Percentiles rank a stretch among this genome's conserved stretches.
These are phyloP conservation scores for Lasioglossum lativentre DNA, from an alignment of 2,888 invertebrate species.

Conservation along the genomic window DNA sequence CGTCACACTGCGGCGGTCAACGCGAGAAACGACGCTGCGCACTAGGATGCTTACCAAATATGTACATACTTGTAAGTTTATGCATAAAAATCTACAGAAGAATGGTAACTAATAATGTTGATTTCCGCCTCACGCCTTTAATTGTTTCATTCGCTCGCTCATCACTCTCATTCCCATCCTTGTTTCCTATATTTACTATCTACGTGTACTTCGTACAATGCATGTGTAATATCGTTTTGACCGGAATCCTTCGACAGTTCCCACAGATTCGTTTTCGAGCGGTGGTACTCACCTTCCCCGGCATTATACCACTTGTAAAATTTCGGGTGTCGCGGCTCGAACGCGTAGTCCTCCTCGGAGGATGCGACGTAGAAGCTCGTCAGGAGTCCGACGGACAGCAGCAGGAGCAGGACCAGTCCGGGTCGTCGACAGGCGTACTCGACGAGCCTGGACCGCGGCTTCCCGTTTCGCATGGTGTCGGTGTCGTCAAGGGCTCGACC, in stretches of 20 bases:
- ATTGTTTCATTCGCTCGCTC: neutral
- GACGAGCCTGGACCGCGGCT: slow-evolving; percentile 45
- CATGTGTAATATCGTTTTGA: neutral
- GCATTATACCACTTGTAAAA: slow-evolving; percentile 55
- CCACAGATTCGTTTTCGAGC: neutral
- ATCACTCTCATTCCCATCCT: neutral
- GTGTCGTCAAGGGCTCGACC: neutral
- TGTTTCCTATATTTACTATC: neutral
- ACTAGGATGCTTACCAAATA: too few relatives aligned
- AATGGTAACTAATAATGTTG: too few relatives aligned
- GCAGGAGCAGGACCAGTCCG: slow-evolving; percentile 73
- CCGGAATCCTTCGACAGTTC: neutral
- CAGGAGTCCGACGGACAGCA: slow-evolving; percentile 75
- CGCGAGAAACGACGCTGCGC: too few relatives aligned
- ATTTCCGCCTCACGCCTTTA: too few relatives aligned
- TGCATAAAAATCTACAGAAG: too few relatives aligned
- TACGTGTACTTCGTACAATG: too few relatives aligned
- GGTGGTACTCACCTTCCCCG: slow-evolving; percentile 55
- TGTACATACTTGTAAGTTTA: too few relatives aligned
- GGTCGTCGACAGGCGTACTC: slow-evolving; percentile 77
- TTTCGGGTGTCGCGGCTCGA: slow-evolving; percentile 69
- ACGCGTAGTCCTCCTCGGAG: slow-evolving; percentile 70
- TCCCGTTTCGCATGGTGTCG: neutral
- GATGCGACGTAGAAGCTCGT: slow-evolving; percentile 77
- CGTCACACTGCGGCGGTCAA: too few relatives aligned